Percentiles rank a stretch among this genome's conserved stretches.
phyloP scores from a whole-genome alignment of 2,888 invertebrate genomes.

The Lacanobia oleracea region DNA sequence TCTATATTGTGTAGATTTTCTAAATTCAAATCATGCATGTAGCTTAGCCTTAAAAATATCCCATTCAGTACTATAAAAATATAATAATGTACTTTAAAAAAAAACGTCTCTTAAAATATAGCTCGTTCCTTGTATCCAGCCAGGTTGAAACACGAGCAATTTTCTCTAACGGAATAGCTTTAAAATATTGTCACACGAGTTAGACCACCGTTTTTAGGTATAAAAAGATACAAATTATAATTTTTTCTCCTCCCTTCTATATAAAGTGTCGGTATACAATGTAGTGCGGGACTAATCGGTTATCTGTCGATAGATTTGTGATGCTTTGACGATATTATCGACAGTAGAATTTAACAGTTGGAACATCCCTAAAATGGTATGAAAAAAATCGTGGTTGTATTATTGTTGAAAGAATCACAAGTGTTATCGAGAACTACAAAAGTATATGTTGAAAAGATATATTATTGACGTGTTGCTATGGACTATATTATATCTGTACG shows the following conservation, averaged over 20 bases:
- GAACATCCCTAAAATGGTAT: background rate
- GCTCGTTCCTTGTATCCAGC: slow-evolving; percentile 49
- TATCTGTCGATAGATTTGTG: slow-evolving; percentile 66
- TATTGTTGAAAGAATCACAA: slow-evolving; percentile 58
- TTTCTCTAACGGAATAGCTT: slow-evolving; percentile 83
- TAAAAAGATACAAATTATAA: slow-evolving; percentile 70
- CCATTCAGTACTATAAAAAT: slow-evolving; percentile 7
- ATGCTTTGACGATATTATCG: slow-evolving; percentile 40
- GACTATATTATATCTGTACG: slow-evolving; percentile 68
- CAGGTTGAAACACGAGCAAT: slow-evolving; percentile 54
- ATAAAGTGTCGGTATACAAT: slow-evolving; percentile 76
- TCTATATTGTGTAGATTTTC: slow-evolving; percentile 41
- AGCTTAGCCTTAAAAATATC: slow-evolving; percentile 27
- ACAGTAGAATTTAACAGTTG: slow-evolving; percentile 3
- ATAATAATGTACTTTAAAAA: slow-evolving; percentile 2
- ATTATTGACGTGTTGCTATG: slow-evolving; percentile 77
- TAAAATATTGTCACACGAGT: slow-evolving; percentile 87
- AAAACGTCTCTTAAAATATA: slow-evolving; percentile 9
- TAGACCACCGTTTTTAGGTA: slow-evolving; percentile 88
- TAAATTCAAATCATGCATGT: slow-evolving; percentile 42
- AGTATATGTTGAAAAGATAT: slow-evolving; percentile 67
- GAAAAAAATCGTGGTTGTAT: slow-evolving; percentile 13
- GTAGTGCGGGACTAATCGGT: slow-evolving; percentile 80
- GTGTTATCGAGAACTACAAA: slow-evolving; percentile 61
- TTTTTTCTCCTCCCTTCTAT: slow-evolving; percentile 73